These are phyloP conservation scores for Diarsia dahlii DNA, from an alignment of 2,888 invertebrate genomes.

Conservation along the genomic window DNA sequence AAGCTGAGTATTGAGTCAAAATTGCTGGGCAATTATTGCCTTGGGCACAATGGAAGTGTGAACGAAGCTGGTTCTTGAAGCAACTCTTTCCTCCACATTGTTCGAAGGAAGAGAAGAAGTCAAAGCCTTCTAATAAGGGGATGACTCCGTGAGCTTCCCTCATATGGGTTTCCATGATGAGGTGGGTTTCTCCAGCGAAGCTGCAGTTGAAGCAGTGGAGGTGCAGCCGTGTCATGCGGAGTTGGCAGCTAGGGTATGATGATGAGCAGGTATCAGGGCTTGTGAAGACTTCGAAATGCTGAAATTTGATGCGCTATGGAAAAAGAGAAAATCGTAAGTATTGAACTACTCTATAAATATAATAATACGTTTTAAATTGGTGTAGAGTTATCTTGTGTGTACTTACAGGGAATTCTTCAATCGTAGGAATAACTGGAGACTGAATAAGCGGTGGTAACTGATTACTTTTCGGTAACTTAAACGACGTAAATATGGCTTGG, in stretches of 20 bases:
- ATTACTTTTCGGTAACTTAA: constrained; percentile 95
- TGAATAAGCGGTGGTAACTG: constrained; percentile 84
- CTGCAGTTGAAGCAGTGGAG: constrained; percentile 97
- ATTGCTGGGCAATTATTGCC: constrained; percentile 88
- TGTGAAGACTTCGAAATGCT: constrained; percentile 92
- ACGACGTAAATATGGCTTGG: constrained; percentile 98
- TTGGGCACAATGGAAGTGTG: constrained; percentile 89
- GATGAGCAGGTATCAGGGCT: constrained; percentile 91
- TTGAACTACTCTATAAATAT: no score
- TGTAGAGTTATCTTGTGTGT: background rate
- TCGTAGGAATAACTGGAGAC: constrained; percentile 83
- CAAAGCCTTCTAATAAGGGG: constrained; percentile 96
- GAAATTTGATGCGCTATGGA: constrained; percentile 90
- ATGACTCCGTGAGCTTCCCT: constrained; percentile 96
- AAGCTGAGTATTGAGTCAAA: constrained; percentile 87
- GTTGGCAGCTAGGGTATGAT: constrained; percentile 94
- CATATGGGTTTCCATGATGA: constrained; percentile 95
- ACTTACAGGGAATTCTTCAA: constrained; percentile 89
- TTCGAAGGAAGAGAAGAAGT: constrained; percentile 92
- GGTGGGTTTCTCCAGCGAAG: constrained; percentile 95
- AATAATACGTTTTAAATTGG: background rate
- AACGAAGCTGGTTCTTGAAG: constrained; percentile 86
- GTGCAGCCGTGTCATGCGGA: constrained; percentile 93
- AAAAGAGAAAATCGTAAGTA: constrained; percentile 37
- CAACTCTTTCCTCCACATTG: constrained; percentile 89